These are phyloP conservation scores for Malachius bipustulatus DNA, from an alignment of 2,888 invertebrate genomes.

Conservation along the genomic window DNA sequence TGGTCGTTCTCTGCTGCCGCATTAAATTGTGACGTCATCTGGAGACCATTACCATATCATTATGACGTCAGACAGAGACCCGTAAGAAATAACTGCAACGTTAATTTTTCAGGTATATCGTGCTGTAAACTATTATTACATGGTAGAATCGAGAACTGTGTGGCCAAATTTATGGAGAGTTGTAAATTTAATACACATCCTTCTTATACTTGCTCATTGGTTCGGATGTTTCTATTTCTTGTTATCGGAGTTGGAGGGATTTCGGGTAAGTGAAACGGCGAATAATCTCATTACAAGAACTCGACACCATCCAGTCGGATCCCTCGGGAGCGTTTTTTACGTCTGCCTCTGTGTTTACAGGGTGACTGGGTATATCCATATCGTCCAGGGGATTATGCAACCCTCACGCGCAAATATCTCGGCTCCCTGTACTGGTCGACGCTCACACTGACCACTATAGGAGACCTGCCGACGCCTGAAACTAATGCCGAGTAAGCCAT, in stretches of 20 bases:
- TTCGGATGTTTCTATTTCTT: slow-evolving; percentile 96
- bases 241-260: slow-evolving; percentile 81
- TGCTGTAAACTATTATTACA: slow-evolving; percentile 86
- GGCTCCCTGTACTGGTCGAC: slow-evolving; percentile 96
- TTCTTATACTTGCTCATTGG: slow-evolving; percentile 92
- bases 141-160: slow-evolving; percentile 89
- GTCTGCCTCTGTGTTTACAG: slow-evolving; percentile 34
- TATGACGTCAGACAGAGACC: too few species aligned
- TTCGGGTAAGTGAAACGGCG: slow-evolving; percentile 49
- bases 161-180: slow-evolving; percentile 96
- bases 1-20: too few species aligned
- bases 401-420: slow-evolving; percentile 83
- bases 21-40: too few species aligned
- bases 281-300: too few species aligned
- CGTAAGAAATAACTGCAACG: slow-evolving; percentile 8
- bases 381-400: slow-evolving; percentile 77
- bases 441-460: slow-evolving; percentile 88
- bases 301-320: too few species aligned
- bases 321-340: slow-evolving; percentile 1
- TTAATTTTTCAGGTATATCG: slow-evolving; percentile 61
- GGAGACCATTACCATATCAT: too few species aligned
- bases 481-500: slow-evolving; percentile 94
- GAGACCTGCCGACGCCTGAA: slow-evolving; percentile 90
- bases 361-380: slow-evolving; percentile 87
- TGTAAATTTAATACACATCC: slow-evolving; percentile 86